Conservation (phyloP, 1,140 invertebrate genomes). For the Hestina assimilis region DNA sequence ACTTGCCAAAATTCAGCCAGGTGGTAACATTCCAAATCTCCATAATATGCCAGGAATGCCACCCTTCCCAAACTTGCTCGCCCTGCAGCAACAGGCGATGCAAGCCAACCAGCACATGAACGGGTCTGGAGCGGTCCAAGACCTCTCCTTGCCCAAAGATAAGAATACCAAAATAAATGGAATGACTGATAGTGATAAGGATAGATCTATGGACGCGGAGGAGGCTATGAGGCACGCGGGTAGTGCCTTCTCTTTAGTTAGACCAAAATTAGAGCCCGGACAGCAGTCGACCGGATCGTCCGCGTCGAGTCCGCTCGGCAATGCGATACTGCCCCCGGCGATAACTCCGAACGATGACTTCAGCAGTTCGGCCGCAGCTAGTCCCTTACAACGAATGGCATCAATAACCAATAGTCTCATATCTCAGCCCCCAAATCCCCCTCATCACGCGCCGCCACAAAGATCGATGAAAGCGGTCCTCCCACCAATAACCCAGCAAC, state of each 20-base stretch:
- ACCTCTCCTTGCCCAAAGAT: constrained; percentile 90
- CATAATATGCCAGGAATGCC: constrained; percentile 80
- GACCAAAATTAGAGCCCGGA: constrained; percentile 88
- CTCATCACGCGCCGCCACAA: constrained; percentile 88
- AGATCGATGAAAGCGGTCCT: constrained; percentile 96
- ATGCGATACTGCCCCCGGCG: constrained; percentile 89
- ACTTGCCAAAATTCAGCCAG: constrained; percentile 89
- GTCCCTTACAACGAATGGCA: constrained; percentile 97
- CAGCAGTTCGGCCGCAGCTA: constrained; percentile 87
- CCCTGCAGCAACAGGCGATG: constrained; percentile 86
- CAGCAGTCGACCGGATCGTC: constrained; percentile 82
- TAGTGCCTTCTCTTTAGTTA: constrained; percentile 90
- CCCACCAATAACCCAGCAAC: constrained; percentile 98
- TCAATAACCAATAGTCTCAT: constrained; percentile 98
- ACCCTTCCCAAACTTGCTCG: constrained; percentile 83
- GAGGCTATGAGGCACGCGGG: constrained; percentile 88
- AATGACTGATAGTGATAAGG: constrained; percentile 81
- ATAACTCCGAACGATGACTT: constrained; percentile 89
- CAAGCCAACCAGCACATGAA: constrained; percentile 81
- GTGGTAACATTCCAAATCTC: constrained; percentile 78
- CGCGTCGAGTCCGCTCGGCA: constrained; percentile 88
- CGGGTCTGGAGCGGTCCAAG: constrained; percentile 86
- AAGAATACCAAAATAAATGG: constrained; percentile 86
- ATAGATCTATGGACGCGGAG: constrained; percentile 80
- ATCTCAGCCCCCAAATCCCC: constrained; percentile 91